Evolutionary conservation across 1,140 invertebrate genomes (phyloP).

Genomic region (Drosophila micromelanica): DNA sequence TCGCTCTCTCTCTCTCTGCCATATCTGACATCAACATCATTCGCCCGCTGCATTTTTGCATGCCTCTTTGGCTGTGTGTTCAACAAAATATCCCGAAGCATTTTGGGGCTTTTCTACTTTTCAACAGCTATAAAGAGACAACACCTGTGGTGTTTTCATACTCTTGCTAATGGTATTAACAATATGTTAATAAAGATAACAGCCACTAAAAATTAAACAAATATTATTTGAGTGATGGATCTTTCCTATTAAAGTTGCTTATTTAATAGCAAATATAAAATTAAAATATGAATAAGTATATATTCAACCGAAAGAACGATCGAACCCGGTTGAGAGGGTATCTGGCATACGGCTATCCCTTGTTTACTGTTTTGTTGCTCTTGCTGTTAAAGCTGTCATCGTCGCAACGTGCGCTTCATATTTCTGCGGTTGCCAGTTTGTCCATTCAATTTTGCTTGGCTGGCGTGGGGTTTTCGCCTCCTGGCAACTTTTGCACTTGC

Average conservation of each 20-base stretch:
- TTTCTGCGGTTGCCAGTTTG: slow-evolving; percentile 69
- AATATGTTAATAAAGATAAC: too few species aligned
- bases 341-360: too few species aligned
- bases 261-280: too few species aligned
- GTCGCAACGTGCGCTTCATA: slow-evolving; percentile 56
- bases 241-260: too few species aligned
- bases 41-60: slow-evolving; percentile 68
- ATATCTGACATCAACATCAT: slow-evolving; percentile 34
- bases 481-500: slow-evolving; percentile 52
- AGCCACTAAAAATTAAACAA: too few species aligned
- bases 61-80: slow-evolving; percentile 60
- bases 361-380: neutral
- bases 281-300: too few species aligned
- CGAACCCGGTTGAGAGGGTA: too few species aligned
- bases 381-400: slow-evolving; percentile 16
- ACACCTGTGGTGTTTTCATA: slow-evolving; percentile 19
- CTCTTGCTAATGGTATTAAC: neutral
- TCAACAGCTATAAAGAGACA: slow-evolving; percentile 23
- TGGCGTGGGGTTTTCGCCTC: neutral
- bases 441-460: slow-evolving; percentile 10
- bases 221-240: too few species aligned
- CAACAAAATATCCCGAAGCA: slow-evolving; percentile 73
- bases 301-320: too few species aligned
- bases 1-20: slow-evolving; percentile 60
- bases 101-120: slow-evolving; percentile 56